Base-by-base conservation (phyloP, 2,888 invertebrate species). In the Lutraria lutraria region DNA sequence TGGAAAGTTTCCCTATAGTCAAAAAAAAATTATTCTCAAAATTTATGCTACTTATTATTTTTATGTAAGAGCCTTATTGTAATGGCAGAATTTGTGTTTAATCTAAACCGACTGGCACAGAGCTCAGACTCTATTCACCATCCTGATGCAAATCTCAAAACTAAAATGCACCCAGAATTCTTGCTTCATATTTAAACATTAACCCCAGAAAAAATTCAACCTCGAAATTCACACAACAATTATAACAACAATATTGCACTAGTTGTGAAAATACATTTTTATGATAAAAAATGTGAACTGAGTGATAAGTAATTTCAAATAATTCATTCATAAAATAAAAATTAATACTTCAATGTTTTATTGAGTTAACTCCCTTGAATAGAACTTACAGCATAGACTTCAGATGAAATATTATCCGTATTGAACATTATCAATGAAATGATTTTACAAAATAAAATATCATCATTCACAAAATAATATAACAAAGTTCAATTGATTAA, bases 211-310 rank as follows among this genome's bases (percentile, higher is more conserved):
- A 4, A n/a, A 25, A 21, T 3, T 25, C n/a, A 68, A 13, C 25
- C 63, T 25, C 25, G n/a, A 68, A 68, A n/a, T 68, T 8, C 76
- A 76, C 19, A 76, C 76, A 76, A 25, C 34, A 76, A 34, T 34
- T 25, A 76, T 34, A 76, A 34, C 76, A 72, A 72, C 72, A 76
- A 76, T 76, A 76, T 76, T 76, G 76, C 76, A 76, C 76, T 76
- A 76, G 31, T 76, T 76, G 76, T 76, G 76, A 76, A 34, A 76
- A 76, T 76, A 76, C 76, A 76, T 76, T 19, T 31, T 25, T 34
- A n/a, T 25, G 21, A 68, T 68, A 68, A 60, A 68, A 68, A n/a
- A 68, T 68, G 25, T 68, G 63, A 68, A 68, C 63, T 68, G 63
- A 68, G 63, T 68, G 25, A 25, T 68, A 43, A 43, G 43, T 68